These are phyloP conservation scores for Otolemur crassicaudatus DNA, from an alignment of 2,797 vertebrate species.

Conservation along the genomic window DNA sequence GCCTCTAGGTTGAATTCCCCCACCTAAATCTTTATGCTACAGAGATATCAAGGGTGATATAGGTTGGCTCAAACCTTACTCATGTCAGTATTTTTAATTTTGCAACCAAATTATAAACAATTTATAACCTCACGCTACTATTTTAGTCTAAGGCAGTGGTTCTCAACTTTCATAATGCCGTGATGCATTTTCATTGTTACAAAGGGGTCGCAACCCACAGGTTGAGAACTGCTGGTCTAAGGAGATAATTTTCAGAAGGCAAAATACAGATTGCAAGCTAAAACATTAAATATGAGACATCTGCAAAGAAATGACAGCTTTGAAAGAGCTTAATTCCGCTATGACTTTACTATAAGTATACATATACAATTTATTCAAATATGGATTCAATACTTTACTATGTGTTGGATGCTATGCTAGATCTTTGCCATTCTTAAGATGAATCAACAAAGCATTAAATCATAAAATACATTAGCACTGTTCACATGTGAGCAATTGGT, in stretches of 20 bases:
- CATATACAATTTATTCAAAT: not conserved
- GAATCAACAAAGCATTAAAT: not conserved
- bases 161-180: too few relatives aligned
- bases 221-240: not conserved
- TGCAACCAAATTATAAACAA: not conserved
- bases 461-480: not conserved
- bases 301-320: not conserved
- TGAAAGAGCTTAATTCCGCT: not conserved
- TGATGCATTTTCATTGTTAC: too few relatives aligned
- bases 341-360: not conserved
- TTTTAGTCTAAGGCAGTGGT: not conserved
- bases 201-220: too few relatives aligned
- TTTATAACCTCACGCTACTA: not conserved
- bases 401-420: not conserved
- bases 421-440: not conserved
- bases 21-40: not conserved
- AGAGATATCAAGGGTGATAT: not conserved
- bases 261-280: not conserved
- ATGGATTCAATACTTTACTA: not conserved
- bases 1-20: not conserved
- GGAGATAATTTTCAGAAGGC: not conserved
- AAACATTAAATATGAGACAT: not conserved
- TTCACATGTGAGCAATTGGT: not conserved
- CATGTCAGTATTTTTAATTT: conserved; percentile 22
- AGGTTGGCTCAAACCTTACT: not conserved